A percentile compares a stretch with the other conserved stretches of the same genome.
Evolutionary conservation across 1,140 invertebrate genomes (phyloP).

Genomic region (Bombus haemorrhoidalis): DNA sequence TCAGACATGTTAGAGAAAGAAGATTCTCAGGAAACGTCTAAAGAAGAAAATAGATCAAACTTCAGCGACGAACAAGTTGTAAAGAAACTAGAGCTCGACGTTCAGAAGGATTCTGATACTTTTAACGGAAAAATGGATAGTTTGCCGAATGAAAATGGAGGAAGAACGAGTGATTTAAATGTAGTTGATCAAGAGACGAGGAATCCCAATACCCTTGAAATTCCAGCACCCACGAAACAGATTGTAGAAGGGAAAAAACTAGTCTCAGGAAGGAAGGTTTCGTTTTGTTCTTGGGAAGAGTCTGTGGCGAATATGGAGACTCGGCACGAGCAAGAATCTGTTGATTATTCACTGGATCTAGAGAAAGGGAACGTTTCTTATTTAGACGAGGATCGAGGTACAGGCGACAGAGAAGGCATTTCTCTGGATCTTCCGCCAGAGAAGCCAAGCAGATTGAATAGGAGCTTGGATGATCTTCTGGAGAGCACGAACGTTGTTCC

Average conservation of each 20-base stretch:
- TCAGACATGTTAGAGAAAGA: slow-evolving; percentile 80
- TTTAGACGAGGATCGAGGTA: background rate
- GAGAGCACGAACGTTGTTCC: slow-evolving; percentile 63
- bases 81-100: slow-evolving; percentile 67
- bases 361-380: background rate
- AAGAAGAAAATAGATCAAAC: slow-evolving; percentile 2
- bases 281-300: slow-evolving; percentile 64
- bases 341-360: slow-evolving; percentile 6
- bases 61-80: slow-evolving; percentile 34
- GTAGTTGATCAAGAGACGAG: background rate
- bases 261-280: slow-evolving; percentile 48
- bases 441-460: slow-evolving; percentile 73
- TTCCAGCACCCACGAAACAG: slow-evolving; percentile 23
- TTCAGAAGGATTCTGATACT: slow-evolving; percentile 46
- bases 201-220: background rate
- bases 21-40: slow-evolving; percentile 54
- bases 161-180: background rate
- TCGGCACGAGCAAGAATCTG: slow-evolving; percentile 8
- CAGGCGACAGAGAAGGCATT: background rate
- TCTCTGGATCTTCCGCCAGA: slow-evolving; percentile 65
- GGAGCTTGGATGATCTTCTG: slow-evolving; percentile 61
- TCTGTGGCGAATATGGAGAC: slow-evolving; percentile 23
- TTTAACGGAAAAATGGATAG: background rate
- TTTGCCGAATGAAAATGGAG: background rate
- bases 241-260: slow-evolving; percentile 29